Evolutionary conservation across 1,140 invertebrate species (phyloP).

Genomic region (Neocloeon triangulifer): DNA sequence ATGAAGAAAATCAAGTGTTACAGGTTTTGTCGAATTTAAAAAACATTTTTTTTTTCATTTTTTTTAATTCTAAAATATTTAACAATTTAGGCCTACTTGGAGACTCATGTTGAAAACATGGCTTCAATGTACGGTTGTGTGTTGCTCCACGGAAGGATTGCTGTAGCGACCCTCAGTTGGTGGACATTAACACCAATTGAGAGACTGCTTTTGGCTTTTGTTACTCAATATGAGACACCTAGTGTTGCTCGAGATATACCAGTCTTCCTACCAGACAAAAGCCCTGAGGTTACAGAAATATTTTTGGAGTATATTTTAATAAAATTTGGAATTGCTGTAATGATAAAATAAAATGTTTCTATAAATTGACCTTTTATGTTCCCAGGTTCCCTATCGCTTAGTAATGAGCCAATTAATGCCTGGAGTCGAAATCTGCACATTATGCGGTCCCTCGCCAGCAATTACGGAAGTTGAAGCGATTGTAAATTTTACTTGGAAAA

Average conservation of each 20-base stretch:
- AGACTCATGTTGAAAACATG: slow-evolving; percentile 47
- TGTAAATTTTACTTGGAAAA: slow-evolving; percentile 47
- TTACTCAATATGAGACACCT: slow-evolving; percentile 34
- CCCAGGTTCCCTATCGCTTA: slow-evolving; percentile 55
- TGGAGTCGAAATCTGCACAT: slow-evolving; percentile 44
- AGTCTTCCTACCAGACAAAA: slow-evolving; percentile 58
- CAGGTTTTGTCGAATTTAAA: slow-evolving; percentile 26
- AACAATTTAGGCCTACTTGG: slow-evolving; percentile 46
- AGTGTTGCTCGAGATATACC: slow-evolving; percentile 48
- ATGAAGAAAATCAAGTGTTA: slow-evolving; percentile 40
- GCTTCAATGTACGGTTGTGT: slow-evolving; percentile 59
- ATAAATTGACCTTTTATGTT: too few species aligned
- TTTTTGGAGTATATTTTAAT: slow-evolving; percentile 3
- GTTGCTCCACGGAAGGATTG: slow-evolving; percentile 45
- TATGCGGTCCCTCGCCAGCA: slow-evolving; percentile 54
- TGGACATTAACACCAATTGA: slow-evolving; percentile 46
- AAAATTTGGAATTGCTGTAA: slow-evolving; percentile 5
- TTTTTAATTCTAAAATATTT: slow-evolving; percentile 9
- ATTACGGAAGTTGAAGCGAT: slow-evolving; percentile 46
- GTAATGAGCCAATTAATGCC: slow-evolving; percentile 48
- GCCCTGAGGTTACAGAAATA: slow-evolving; percentile 38
- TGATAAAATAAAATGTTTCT: too few species aligned
- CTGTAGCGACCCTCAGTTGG: slow-evolving; percentile 57
- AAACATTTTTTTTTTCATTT: neutral
- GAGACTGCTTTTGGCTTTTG: slow-evolving; percentile 41